phyloP scores from a whole-genome alignment of 2,888 invertebrate species.

The Scrobipalpa atriplicella region DNA sequence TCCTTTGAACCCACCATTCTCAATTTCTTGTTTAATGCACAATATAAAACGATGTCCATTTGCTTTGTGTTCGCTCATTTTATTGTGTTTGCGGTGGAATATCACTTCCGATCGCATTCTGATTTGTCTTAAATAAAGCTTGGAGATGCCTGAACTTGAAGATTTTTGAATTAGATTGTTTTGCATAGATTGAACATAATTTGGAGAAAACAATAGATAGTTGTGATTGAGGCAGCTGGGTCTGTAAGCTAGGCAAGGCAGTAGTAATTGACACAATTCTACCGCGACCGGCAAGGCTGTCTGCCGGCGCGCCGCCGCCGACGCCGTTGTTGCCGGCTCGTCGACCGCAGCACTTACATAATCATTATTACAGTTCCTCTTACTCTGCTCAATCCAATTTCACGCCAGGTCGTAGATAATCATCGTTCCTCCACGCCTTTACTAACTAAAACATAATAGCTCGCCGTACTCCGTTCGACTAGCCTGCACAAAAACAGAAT shows the following conservation, averaged over 20 bases:
- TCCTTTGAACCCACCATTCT: conserved; percentile 60
- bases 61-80: conserved; percentile 48
- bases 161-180: not conserved
- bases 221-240: conserved; percentile 3
- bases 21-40: conserved; percentile 56
- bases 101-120: conserved; percentile 36
- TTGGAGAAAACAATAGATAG: not conserved
- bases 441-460: conserved; percentile 26
- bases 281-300: conserved; percentile 6
- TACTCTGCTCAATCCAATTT: conserved; percentile 49
- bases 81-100: conserved; percentile 39
- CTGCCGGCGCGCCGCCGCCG: conserved; percentile 14
- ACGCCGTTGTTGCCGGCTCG: conserved; percentile 39
- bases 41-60: conserved; percentile 56
- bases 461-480: conserved; percentile 25
- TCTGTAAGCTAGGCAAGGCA: conserved; percentile 7
- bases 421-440: conserved; percentile 34
- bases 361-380: conserved; percentile 47
- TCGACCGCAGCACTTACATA: conserved; percentile 47
- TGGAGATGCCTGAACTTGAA: not conserved
- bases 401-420: conserved; percentile 43
- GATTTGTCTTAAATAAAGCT: conserved; percentile 12
- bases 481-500: conserved; percentile 24
- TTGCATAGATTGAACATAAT: not conserved
- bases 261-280: conserved; percentile 30